Conservation (phyloP, 2,113 vertebrate genomes). For the Mandrillus leucophaeus region DNA sequence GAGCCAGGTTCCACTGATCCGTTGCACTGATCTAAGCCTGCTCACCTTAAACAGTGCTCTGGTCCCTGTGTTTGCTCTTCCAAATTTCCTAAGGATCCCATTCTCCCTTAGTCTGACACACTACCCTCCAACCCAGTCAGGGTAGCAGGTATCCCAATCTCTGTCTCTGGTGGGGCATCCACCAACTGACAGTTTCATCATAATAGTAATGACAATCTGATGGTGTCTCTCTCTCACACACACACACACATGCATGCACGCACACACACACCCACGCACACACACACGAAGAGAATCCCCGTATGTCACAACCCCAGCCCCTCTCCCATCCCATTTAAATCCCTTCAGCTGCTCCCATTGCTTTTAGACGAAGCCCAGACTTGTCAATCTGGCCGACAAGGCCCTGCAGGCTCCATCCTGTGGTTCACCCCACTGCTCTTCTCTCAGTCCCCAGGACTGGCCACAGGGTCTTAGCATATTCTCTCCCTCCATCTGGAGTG, state of each 20-base stretch:
- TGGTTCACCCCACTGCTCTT: not conserved
- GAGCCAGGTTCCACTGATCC: not conserved
- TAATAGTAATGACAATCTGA: not conserved
- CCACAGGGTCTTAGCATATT: not conserved
- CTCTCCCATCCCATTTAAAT: not conserved
- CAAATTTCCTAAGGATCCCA: not conserved
- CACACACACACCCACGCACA: not conserved
- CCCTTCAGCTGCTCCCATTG: not conserved
- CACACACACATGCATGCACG: not conserved
- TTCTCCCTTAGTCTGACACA: not conserved
- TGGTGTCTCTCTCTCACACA: not conserved
- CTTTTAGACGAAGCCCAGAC: not conserved
- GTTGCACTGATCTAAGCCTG: not conserved
- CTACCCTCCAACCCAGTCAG: not conserved
- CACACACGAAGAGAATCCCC: too few species aligned
- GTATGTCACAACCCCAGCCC: not conserved
- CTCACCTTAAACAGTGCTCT: not conserved
- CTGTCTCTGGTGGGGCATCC: not conserved
- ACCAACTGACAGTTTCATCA: not conserved
- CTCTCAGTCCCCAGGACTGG: not conserved
- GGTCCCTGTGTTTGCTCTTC: not conserved
- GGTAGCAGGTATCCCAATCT: not conserved
- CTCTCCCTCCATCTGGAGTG: not conserved
- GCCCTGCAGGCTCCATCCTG: not conserved
- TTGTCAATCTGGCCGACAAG: not conserved